A percentile compares a stretch with the other conserved stretches of the same genome.
phyloP scores from a whole-genome alignment of 2,797 vertebrate species.

The Phoebastria nigripes region DNA sequence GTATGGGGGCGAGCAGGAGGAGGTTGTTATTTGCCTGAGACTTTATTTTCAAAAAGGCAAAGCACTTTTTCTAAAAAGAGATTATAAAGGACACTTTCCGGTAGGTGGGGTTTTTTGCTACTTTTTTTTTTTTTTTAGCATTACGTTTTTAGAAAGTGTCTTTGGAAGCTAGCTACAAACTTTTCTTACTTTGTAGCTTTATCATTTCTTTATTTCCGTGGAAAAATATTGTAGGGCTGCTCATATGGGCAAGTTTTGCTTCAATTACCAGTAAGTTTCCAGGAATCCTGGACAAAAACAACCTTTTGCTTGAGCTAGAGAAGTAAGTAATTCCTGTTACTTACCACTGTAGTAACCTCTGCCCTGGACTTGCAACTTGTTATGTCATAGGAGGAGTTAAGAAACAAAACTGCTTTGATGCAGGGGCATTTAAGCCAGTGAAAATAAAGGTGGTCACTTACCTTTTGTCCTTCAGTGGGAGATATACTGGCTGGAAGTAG shows the following conservation, averaged over 20 bases:
- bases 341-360: background rate
- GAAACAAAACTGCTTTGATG: background rate
- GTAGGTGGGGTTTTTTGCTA: background rate
- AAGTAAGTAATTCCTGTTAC: background rate
- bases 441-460: background rate
- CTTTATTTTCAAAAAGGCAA: conserved; percentile 18
- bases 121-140: background rate
- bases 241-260: background rate
- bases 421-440: background rate
- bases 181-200: background rate
- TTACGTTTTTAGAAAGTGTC: background rate
- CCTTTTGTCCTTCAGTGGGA: background rate
- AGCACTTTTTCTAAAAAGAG: conserved; percentile 26
- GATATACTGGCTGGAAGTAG: background rate
- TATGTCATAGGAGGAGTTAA: background rate
- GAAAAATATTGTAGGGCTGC: background rate
- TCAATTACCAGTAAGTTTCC: background rate
- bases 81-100: background rate
- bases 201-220: background rate
- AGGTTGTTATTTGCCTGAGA: conserved; percentile 10
- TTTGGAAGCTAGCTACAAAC: background rate
- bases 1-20: background rate
- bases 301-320: background rate
- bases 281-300: background rate
- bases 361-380: background rate